Evolutionary conservation across 2,797 vertebrate genomes (phyloP).

Genomic region (Eidolon dupreanum): DNA sequence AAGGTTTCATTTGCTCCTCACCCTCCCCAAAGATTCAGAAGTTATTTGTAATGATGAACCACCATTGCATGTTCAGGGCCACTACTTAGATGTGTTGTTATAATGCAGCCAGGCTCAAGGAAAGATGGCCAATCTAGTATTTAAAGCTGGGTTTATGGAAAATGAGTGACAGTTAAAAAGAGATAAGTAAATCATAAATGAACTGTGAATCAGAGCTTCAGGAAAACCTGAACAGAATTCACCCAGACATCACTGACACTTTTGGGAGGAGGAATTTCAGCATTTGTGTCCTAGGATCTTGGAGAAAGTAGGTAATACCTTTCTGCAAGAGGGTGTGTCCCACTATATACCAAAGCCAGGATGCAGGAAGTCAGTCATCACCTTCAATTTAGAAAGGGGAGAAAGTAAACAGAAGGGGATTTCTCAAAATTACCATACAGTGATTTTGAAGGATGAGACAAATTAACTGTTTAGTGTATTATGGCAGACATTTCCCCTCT

Average conservation of each 20-base stretch:
- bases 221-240: not conserved
- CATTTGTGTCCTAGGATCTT: not conserved
- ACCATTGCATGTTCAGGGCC: not conserved
- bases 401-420: not conserved
- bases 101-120: not conserved
- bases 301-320: not conserved
- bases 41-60: not conserved
- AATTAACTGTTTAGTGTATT: not conserved
- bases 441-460: slow-evolving; percentile 39
- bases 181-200: not conserved
- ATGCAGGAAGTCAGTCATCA: not conserved
- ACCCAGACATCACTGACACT: not conserved
- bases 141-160: not conserved
- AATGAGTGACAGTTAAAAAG: not conserved
- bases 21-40: not conserved
- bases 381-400: not conserved
- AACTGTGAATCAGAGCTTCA: not conserved
- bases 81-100: not conserved
- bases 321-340: not conserved
- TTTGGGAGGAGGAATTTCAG: not conserved
- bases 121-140: not conserved
- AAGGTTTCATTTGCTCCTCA: not conserved
- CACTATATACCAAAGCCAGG: not conserved
- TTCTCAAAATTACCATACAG: not conserved
- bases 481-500: not conserved